A percentile compares a stretch with the other conserved stretches of the same genome.
phyloP scores from a whole-genome alignment of 2,113 vertebrate species.

The Thunnus maccoyii region DNA sequence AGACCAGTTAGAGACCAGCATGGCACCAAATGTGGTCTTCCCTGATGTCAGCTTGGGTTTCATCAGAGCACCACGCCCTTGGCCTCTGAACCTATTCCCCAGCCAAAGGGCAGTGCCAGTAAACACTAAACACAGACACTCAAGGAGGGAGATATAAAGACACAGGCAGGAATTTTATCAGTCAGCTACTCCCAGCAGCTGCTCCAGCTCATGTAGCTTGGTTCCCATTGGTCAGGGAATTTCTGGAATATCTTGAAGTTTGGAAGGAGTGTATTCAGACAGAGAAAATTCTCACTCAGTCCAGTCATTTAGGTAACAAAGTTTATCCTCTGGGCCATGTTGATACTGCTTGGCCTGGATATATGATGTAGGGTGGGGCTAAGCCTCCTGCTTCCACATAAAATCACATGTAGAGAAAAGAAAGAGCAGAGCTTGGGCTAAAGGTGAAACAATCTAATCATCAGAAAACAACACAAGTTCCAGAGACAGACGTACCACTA shows the following conservation, averaged over 20 bases:
- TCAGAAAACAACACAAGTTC: too few species aligned
- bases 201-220: background rate
- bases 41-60: constrained; percentile 15
- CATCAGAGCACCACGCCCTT: constrained; percentile 21
- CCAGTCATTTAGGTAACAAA: too few species aligned
- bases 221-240: constrained; percentile 24
- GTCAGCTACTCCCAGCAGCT: constrained; percentile 53
- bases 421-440: too few species aligned
- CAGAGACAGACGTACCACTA: too few species aligned
- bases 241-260: constrained; percentile 5
- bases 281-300: background rate
- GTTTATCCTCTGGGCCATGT: too few species aligned
- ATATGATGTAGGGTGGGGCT: too few species aligned
- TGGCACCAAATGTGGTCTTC: constrained; percentile 16
- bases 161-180: constrained; percentile 54
- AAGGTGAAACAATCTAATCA: too few species aligned
- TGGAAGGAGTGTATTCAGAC: background rate
- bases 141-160: constrained; percentile 14
- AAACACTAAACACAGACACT: constrained; percentile 22
- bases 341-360: too few species aligned
- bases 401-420: too few species aligned
- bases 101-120: constrained; percentile 36
- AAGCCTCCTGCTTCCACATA: too few species aligned
- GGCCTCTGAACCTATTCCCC: constrained; percentile 46
- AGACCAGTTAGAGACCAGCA: background rate